phyloP scores from a whole-genome alignment of 2,797 vertebrate genomes.

The Mus spretus region DNA sequence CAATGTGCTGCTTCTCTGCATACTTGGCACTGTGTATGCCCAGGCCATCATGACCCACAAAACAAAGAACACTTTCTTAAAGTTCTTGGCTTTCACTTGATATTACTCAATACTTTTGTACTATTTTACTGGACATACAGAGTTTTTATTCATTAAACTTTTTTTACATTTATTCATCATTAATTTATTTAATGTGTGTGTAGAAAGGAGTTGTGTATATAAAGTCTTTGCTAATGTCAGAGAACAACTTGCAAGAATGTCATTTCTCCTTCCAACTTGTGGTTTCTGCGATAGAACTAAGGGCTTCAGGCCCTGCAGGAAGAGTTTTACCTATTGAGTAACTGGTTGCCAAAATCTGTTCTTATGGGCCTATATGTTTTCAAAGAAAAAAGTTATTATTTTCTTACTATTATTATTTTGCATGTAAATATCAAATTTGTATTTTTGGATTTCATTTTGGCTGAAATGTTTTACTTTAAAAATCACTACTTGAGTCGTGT shows the following conservation, averaged over 20 bases:
- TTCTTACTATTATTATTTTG: not conserved
- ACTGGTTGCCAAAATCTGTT: not conserved
- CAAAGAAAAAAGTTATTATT: not conserved
- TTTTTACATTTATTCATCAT: not conserved
- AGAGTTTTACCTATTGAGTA: not conserved
- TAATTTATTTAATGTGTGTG: not conserved
- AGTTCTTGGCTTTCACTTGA: too few relatives aligned
- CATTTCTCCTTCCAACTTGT: not conserved
- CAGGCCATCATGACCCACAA: not conserved
- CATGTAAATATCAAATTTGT: not conserved
- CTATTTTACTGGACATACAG: not conserved
- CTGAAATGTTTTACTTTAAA: not conserved
- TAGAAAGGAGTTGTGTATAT: not conserved
- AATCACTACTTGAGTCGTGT: not conserved
- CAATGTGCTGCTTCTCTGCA: not conserved
- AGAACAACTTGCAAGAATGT: not conserved
- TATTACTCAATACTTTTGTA: not conserved
- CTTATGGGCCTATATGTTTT: not conserved
- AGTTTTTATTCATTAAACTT: not conserved
- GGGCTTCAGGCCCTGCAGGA: too few relatives aligned
- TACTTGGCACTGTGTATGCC: accelerated
- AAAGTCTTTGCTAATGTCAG: not conserved
- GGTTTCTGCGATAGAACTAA: not conserved
- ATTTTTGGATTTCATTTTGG: not conserved
- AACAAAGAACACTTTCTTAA: not conserved